phyloP scores from a whole-genome alignment of 2,888 invertebrate species.

The Torymus tubicola region DNA sequence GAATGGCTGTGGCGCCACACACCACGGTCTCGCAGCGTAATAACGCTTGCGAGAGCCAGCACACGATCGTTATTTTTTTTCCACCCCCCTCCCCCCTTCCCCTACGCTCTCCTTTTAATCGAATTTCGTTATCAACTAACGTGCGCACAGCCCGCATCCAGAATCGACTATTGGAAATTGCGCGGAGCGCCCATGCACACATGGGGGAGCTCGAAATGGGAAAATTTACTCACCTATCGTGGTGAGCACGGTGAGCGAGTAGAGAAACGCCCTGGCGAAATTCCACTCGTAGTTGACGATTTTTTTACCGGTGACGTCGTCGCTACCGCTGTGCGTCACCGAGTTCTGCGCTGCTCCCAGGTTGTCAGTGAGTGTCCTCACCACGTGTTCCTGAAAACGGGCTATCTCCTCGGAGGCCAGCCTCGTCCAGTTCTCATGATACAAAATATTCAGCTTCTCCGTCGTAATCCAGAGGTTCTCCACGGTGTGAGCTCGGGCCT shows the following conservation, averaged over 20 bases:
- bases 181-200: not conserved
- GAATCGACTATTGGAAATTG: no score
- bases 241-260: conserved; percentile 95
- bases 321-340: conserved; percentile 75
- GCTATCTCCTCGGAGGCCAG: conserved; percentile 87
- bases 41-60: not conserved
- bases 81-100: no score
- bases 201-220: conserved; percentile 20
- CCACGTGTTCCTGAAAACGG: conserved; percentile 89
- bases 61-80: no score
- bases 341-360: conserved; percentile 79
- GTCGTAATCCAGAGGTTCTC: conserved; percentile 96
- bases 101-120: no score
- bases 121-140: no score
- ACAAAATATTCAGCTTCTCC: conserved; percentile 90
- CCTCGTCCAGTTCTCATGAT: conserved; percentile 93
- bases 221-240: conserved; percentile 86
- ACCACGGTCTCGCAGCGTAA: not conserved
- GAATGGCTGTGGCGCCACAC: not conserved
- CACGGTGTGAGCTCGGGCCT: conserved; percentile 84
- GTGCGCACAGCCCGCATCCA: no score
- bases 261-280: conserved; percentile 93
- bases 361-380: conserved; percentile 88
- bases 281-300: conserved; percentile 87
- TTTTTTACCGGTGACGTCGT: conserved; percentile 69